Evolutionary conservation across 1,140 invertebrate species (phyloP), one percentile per base, ranked within the genome.

Genomic region (Cotesia glomerata): DNA sequence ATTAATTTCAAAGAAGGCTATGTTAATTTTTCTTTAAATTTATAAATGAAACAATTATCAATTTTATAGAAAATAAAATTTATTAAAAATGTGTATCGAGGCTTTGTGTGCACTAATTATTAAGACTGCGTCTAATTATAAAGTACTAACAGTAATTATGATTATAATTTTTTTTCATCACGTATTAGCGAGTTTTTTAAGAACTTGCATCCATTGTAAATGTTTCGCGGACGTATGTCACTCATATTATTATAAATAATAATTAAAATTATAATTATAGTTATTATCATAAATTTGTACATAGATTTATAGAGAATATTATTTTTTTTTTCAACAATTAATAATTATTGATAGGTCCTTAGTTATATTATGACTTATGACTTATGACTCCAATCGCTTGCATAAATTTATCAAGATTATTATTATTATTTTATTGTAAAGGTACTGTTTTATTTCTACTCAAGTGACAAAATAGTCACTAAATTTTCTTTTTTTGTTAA

Each of bases 111-210:
- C 56, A 70, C 36, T 52, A 63, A 69, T 26, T 54, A 18, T 69
- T 59, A 69, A 70, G 69, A 70, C 69, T 70, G 69, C 62, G 45
- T 63, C 56, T n/a, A 14, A 61, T 70, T 51, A 39, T 70, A 35
- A 51, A 63, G 34, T 35, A 70, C 34, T 70, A 58, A 70, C 56
- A 63, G 18, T 59, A 69, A 69, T 61, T 32, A 45, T 62, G 14
- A 70, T 13, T 70, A 32, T 63, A 36, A 35, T 16, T 65, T 16
- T 68, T 54, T 54, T 51, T 61, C 14, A 66, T 65, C 58, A 52
- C 62, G 35, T 72, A 66, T 54, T 72, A 65, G 39, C 56, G 26
- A 54, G 9, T 9, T 7, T 45, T 45, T 45, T 45, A 45, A 45
- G 5, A 45, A 45, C 39, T 71, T 52, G 4, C 49, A 51, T 62